Evolutionary conservation across 2,888 invertebrate species (phyloP), one percentile per base, ranked within the genome.

Genomic region (Iselma pallidipennis): DNA sequence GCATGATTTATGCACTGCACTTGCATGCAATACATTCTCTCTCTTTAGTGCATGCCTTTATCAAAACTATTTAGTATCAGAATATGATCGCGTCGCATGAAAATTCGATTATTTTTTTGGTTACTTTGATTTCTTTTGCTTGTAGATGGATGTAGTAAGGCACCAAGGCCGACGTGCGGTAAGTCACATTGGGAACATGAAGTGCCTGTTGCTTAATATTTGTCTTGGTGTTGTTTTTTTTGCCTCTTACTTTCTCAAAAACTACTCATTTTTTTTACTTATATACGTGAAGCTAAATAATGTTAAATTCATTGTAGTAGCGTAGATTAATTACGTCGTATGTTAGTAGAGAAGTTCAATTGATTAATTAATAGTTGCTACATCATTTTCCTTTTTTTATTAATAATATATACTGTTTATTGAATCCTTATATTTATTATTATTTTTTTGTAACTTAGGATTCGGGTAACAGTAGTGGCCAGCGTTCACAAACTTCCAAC

Each of bases 401-500:
- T 33, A 25, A 5, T 55, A 49, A 28, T 45, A 49, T 25, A 48
- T 45, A 33, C 9, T 57, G 28, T 4, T 9, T 28, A 49, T 49
- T 12, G 19, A 19, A 31, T 26, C 29, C 26, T 7, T n/a, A 14
- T 7, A 25, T 26, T 5, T 14, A 28, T 28, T 52, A 5, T 59
- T 12, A 65, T 66, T 64, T 66, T 52, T 62, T 79, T 77, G 61
- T 82, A 88, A 45, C 23, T 45, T 12, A 45, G 88, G 88, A 88
- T 81, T 85, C 86, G 57, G 84, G 83, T 14, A 83, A 72, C 80
- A 83, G 74, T 79, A 78, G 84, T 61, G 84, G 84, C 0, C 82
- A 85, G 68, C 82, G 85, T 59, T 82, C 84, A 61, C 85, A 85
- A 76, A 76, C 80, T 55, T 80, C 82, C 50, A 86, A 85, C 79